Base-by-base conservation (phyloP, 2,797 vertebrate genomes). In the Melanotaenia nigrans region DNA sequence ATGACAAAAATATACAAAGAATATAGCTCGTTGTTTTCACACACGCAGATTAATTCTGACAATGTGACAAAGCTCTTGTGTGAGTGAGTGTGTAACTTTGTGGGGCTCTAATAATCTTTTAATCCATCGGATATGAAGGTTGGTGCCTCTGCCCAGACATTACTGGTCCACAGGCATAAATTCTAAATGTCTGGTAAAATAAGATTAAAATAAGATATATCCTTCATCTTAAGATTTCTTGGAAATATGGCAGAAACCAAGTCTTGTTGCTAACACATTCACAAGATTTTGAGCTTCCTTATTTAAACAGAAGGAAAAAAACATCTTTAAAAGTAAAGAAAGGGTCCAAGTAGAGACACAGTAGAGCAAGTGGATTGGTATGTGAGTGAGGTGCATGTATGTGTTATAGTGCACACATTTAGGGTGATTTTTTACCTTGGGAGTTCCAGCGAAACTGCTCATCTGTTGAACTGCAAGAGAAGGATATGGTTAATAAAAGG, bases 391-490 rank as follows among this genome's bases (percentile, higher is more conserved):
- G 25, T 55, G 28, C 13, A 5, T 53, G 53, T 64, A 18, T 57
- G 14, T 61, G 55, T 47, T 45, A 36, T 0, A 54, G 18, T 28
- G 16, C 11, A 56, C 22, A 71, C 30, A 64, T 35, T 75, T 6
- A 60, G 7, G 22, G 24, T 68, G 7, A 75, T 30, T 57, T 75
- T 75, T 88, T 96, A 98, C 98, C 98, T 98, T 97, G 97, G 71
- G 96, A 91, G 77, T 97, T 97, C 98, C 98, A 99, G 78, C 96
- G 96, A 91, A 97, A 98, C 68, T 97, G 97, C 68, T 99, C 98
- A 89, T 99, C 98, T 73, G 96, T 90, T 45, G 97, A 98, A 95
- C 98, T 99, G 95, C 78, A 90, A 94, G 75, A 85, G 85, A 85
- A 85, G 66, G 77, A 87, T 6, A 13, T 8, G 20, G 61, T 74